These are phyloP conservation scores for Cheirogaleus medius DNA, from an alignment of 2,113 vertebrate genomes.

Conservation along the genomic window DNA sequence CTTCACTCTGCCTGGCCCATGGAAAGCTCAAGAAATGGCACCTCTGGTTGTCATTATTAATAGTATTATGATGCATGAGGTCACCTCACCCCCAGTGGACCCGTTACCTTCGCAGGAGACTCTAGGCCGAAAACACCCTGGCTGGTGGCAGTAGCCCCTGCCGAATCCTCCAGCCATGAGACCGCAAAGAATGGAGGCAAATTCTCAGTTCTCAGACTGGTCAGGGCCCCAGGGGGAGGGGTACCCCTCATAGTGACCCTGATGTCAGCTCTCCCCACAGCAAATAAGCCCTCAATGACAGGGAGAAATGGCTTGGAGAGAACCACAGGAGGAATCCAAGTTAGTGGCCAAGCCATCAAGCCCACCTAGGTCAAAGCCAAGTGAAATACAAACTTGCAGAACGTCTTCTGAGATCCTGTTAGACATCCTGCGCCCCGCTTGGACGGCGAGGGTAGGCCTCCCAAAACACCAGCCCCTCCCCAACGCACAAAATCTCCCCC, in stretches of 20 bases:
- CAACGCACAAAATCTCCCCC: background rate
- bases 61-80: background rate
- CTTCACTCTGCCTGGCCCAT: background rate
- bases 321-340: background rate
- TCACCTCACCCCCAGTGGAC: background rate
- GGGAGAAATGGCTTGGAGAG: background rate
- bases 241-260: background rate
- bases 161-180: background rate
- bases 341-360: background rate
- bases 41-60: too few species aligned
- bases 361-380: background rate
- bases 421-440: accelerated
- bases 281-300: background rate
- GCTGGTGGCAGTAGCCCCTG: background rate
- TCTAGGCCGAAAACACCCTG: background rate
- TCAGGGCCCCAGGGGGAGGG: background rate
- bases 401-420: background rate
- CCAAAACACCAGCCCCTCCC: background rate
- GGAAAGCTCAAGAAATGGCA: background rate
- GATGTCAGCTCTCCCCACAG: background rate
- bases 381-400: background rate
- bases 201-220: background rate
- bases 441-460: background rate
- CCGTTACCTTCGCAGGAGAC: background rate
- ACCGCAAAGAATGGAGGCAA: background rate